Percentiles rank a stretch among this genome's conserved stretches.
These are phyloP conservation scores for Epizoanthus ramosus DNA, from an alignment of 92 coral and sea anemone genomes.

Conservation along the genomic window DNA sequence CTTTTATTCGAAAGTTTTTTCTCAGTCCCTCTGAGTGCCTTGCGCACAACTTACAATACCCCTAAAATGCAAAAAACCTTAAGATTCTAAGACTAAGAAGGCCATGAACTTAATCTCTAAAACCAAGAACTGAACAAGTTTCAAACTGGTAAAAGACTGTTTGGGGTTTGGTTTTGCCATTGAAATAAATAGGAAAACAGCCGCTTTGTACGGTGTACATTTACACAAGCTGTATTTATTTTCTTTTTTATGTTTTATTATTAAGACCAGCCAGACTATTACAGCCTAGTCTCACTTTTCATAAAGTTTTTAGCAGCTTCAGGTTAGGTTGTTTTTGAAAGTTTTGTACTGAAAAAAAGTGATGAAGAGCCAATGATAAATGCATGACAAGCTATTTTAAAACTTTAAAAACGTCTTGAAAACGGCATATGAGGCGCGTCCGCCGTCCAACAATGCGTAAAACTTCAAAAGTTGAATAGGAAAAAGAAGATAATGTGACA, in stretches of 20 bases:
- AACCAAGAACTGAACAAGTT: slow-evolving; percentile 16
- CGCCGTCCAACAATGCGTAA: background rate
- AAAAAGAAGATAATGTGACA: no score
- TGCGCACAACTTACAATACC: slow-evolving; percentile 33
- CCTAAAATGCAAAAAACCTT: slow-evolving; percentile 19
- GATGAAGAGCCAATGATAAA: slow-evolving; percentile 4
- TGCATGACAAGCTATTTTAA: background rate
- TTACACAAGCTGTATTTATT: slow-evolving; percentile 5
- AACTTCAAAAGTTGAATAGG: no score
- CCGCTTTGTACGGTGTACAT: slow-evolving; percentile 3
- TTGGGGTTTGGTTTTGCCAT: slow-evolving; percentile 17
- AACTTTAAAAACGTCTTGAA: no score
- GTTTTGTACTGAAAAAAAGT: background rate
- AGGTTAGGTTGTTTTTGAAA: slow-evolving; percentile 20
- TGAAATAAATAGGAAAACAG: slow-evolving; percentile 19
- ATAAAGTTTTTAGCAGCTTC: slow-evolving; percentile 22
- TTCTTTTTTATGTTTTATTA: slow-evolving; percentile 7
- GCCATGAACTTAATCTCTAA: background rate
- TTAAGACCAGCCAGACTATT: slow-evolving; percentile 13
- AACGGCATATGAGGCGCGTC: slow-evolving; percentile 3
- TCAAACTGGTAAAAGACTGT: slow-evolving; percentile 13
- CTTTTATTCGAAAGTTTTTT: slow-evolving; percentile 25
- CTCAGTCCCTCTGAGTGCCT: slow-evolving; percentile 32
- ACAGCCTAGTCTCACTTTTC: slow-evolving; percentile 2
- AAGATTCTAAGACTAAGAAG: no score